A percentile compares a stretch with the other conserved stretches of the same genome.
Conservation (phyloP, 2,888 invertebrate genomes). For the Eudemis profundana region DNA sequence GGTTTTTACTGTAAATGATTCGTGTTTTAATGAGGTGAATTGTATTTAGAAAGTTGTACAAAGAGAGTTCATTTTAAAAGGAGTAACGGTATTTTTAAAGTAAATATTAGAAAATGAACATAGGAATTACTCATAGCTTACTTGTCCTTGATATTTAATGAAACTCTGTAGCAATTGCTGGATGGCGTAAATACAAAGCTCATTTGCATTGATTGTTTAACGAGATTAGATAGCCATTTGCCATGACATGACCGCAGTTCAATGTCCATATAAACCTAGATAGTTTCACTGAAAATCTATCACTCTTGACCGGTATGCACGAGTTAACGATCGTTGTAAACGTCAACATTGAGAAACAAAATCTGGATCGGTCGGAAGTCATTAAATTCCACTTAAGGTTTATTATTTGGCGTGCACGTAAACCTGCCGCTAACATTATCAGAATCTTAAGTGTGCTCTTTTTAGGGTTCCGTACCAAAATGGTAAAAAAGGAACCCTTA, state of each 20-base stretch:
- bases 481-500: too few relatives aligned
- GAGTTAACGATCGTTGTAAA: slow-evolving; percentile 33
- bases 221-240: not conserved
- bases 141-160: too few relatives aligned
- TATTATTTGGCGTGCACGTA: not conserved
- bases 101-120: too few relatives aligned
- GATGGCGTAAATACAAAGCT: not conserved
- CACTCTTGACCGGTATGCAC: slow-evolving; percentile 12
- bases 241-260: not conserved
- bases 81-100: too few relatives aligned
- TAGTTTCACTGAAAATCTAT: slow-evolving; percentile 21
- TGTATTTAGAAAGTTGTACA: too few relatives aligned
- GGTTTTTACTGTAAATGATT: too few relatives aligned
- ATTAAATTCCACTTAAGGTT: slow-evolving; percentile 21
- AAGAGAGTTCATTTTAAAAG: too few relatives aligned
- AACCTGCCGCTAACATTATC: too few relatives aligned
- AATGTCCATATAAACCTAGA: slow-evolving; percentile 12
- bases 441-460: too few relatives aligned
- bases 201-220: not conserved
- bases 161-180: not conserved
- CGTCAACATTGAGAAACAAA: slow-evolving; percentile 20
- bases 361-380: slow-evolving; percentile 25
- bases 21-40: too few relatives aligned
- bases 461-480: too few relatives aligned
- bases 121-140: too few relatives aligned